Percentiles rank a stretch among this genome's conserved stretches.
Conservation (phyloP, 2,797 vertebrate genomes). For the Leuciscus waleckii region DNA sequence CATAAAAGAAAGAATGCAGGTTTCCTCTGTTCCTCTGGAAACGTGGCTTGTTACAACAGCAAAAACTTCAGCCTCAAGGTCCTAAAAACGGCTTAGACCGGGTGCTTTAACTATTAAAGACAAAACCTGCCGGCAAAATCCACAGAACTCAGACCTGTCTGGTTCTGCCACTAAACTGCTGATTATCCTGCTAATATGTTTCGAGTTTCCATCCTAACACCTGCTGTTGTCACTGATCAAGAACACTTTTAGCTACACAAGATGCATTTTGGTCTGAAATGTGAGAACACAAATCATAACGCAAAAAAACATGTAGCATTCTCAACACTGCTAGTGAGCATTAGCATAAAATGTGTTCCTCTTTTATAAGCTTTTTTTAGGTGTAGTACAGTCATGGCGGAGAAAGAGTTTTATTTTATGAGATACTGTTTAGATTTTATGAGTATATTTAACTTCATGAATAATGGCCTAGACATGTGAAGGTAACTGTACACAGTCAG, state of each 20-base stretch:
- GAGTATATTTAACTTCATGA: neutral
- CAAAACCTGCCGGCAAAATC: neutral
- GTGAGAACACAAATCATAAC: neutral
- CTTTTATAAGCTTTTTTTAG: neutral
- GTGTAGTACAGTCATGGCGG: neutral
- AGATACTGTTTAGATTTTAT: neutral
- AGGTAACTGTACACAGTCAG: neutral
- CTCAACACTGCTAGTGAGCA: neutral
- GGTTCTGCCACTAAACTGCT: neutral
- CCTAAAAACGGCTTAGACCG: neutral
- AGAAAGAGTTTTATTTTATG: neutral
- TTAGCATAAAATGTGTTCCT: neutral
- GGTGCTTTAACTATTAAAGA: neutral
- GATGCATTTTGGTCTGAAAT: neutral
- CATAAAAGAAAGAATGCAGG: constrained; percentile 39
- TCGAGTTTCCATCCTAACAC: neutral
- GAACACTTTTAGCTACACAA: neutral
- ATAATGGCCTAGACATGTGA: neutral
- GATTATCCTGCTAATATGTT: neutral
- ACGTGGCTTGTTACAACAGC: neutral
- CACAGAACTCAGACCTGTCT: neutral
- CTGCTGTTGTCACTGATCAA: neutral
- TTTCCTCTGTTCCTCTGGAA: constrained; percentile 11
- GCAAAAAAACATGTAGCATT: neutral
- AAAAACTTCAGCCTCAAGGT: constrained; percentile 11